Conservation (phyloP, 2,797 vertebrate genomes). For the Pogoniulus pusillus region DNA sequence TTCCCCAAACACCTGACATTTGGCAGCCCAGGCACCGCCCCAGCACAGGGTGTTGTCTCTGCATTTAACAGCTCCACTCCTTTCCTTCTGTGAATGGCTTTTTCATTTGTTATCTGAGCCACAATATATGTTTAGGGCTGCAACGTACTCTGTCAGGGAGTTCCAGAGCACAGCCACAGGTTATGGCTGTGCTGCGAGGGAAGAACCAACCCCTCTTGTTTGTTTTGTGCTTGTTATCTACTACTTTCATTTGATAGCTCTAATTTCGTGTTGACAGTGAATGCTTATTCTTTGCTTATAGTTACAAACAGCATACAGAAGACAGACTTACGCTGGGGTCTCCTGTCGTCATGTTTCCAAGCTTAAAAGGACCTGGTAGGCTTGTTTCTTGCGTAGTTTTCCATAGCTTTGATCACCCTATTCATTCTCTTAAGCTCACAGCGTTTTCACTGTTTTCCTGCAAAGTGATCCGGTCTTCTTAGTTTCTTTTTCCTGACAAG, state of each 20-base stretch:
- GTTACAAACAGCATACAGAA: neutral
- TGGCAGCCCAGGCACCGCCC: neutral
- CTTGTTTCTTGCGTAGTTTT: neutral
- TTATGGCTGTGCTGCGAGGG: neutral
- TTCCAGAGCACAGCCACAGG: neutral
- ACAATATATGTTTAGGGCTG: neutral
- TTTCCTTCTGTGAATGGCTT: neutral
- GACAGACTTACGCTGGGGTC: neutral
- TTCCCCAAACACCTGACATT: neutral
- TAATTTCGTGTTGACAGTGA: neutral
- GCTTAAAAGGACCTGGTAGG: neutral
- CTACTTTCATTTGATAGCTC: neutral
- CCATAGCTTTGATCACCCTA: neutral
- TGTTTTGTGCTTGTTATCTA: neutral
- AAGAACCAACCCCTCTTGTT: neutral
- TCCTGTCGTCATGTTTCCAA: neutral
- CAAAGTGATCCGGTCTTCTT: neutral
- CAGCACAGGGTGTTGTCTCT: neutral
- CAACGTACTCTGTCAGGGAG: neutral
- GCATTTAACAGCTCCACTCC: neutral
- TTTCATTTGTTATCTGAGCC: neutral
- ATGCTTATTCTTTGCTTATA: neutral
- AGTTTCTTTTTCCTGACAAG: neutral
- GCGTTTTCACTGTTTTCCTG: neutral
- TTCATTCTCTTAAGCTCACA: neutral